These are phyloP conservation scores for Rhinella marina DNA, from an alignment of 2,797 vertebrate species.

Conservation along the genomic window DNA sequence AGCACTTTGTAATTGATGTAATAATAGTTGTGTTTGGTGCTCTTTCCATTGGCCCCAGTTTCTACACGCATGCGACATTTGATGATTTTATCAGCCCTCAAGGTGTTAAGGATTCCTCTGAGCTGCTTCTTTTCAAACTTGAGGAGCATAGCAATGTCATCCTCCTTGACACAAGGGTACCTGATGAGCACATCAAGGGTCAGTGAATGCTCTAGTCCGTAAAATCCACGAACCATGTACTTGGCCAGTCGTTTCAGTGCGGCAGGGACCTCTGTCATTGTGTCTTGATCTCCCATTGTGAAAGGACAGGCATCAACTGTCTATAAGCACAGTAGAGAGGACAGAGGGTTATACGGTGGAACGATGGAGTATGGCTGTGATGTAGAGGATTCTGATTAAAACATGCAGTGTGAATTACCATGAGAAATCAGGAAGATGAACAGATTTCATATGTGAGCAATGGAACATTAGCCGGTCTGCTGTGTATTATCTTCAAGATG, in stretches of 20 bases:
- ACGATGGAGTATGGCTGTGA: neutral
- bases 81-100: slow-evolving; percentile 70
- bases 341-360: neutral
- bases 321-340: neutral
- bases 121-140: slow-evolving; percentile 71
- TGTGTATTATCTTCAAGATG: neutral
- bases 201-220: slow-evolving; percentile 65
- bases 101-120: slow-evolving; percentile 62
- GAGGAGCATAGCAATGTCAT: slow-evolving; percentile 68
- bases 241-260: slow-evolving; percentile 71
- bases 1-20: slow-evolving; percentile 74
- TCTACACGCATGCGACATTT: slow-evolving; percentile 67
- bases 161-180: slow-evolving; percentile 71
- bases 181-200: slow-evolving; percentile 66
- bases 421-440: neutral
- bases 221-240: slow-evolving; percentile 68
- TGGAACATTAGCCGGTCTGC: neutral
- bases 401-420: neutral
- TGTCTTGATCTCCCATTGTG: slow-evolving; percentile 60
- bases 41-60: slow-evolving; percentile 65
- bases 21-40: slow-evolving; percentile 70
- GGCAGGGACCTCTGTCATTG: slow-evolving; percentile 62
- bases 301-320: neutral
- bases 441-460: neutral
- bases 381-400: neutral